These are phyloP conservation scores for Notiomystis cincta DNA, from an alignment of 2,113 vertebrate genomes.

Conservation along the genomic window DNA sequence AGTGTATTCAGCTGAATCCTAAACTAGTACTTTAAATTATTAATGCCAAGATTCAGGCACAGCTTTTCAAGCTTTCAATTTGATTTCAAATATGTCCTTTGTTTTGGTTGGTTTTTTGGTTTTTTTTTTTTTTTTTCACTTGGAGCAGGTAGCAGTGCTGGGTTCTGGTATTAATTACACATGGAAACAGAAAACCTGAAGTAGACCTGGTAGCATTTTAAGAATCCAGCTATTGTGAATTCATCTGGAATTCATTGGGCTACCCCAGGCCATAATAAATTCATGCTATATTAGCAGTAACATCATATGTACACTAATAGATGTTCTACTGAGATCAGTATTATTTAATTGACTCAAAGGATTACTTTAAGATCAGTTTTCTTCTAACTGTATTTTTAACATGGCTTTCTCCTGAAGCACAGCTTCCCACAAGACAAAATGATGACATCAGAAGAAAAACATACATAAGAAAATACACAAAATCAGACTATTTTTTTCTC, in stretches of 20 bases:
- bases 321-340: conserved; percentile 48
- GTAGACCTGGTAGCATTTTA: conserved; percentile 60
- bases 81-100: background rate
- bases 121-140: background rate
- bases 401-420: background rate
- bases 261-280: conserved; percentile 51
- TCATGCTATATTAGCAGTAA: conserved; percentile 51
- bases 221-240: conserved; percentile 44
- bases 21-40: background rate
- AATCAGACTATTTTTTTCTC: background rate
- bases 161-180: conserved; percentile 44
- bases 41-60: background rate
- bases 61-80: background rate
- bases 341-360: conserved; percentile 56
- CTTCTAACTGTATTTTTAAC: conserved; percentile 6
- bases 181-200: conserved; percentile 50
- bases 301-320: conserved; percentile 42
- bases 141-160: conserved; percentile 16
- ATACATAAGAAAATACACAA: background rate
- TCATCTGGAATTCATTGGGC: conserved; percentile 60
- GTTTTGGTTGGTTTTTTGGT: background rate
- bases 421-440: background rate
- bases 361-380: conserved; percentile 51
- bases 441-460: background rate
- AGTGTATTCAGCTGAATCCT: background rate